Percentiles rank a stretch among this genome's conserved stretches.
Conservation (phyloP, 2,888 invertebrate species). For the Metacarcinus magister region DNA sequence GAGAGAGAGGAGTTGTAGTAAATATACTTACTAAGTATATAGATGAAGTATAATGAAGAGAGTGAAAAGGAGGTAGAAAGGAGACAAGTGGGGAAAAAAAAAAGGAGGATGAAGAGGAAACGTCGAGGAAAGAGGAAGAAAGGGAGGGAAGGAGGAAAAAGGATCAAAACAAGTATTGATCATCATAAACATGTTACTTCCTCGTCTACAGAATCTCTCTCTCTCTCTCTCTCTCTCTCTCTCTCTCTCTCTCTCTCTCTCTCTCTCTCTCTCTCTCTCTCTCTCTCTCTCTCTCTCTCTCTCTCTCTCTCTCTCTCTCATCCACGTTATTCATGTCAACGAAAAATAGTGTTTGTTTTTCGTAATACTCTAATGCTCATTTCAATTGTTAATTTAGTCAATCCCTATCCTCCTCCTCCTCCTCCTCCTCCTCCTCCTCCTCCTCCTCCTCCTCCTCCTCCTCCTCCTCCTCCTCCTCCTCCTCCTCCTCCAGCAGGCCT, state of each 20-base stretch:
- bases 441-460: not conserved
- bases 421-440: not conserved
- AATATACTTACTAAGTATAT: too few relatives aligned
- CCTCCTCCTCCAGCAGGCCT: slow-evolving; percentile 18
- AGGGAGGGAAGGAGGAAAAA: not conserved
- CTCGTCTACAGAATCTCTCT: not conserved
- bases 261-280: slow-evolving; percentile 54
- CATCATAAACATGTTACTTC: not conserved
- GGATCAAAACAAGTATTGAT: not conserved
- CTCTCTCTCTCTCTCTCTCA: slow-evolving; percentile 16
- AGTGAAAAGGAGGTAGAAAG: too few relatives aligned
- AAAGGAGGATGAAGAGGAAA: not conserved
- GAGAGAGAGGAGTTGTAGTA: too few relatives aligned
- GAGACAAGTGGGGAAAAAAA: not conserved
- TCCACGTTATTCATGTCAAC: not conserved
- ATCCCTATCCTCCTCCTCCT: too few relatives aligned
- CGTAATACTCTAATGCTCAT: not conserved
- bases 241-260: slow-evolving; percentile 33
- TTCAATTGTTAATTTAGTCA: too few relatives aligned
- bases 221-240: not conserved
- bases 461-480: not conserved
- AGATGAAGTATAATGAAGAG: not conserved
- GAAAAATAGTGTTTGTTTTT: not conserved
- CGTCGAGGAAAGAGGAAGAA: not conserved
- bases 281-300: slow-evolving; percentile 34